phyloP scores from a whole-genome alignment of 2,113 vertebrate genomes.

The Euleptes europaea region DNA sequence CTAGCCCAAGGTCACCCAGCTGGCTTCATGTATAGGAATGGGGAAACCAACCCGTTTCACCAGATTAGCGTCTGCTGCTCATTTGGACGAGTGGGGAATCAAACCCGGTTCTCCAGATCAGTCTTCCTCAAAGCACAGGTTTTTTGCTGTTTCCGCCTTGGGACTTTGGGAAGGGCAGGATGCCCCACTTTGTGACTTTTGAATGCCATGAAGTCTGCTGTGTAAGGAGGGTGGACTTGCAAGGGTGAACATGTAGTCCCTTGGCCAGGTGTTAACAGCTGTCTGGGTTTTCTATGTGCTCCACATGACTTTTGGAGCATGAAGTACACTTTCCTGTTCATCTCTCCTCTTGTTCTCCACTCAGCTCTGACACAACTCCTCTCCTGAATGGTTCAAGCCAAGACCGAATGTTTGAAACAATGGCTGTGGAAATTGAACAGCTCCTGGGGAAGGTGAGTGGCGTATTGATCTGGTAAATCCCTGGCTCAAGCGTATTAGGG shows the following conservation, averaged over 20 bases:
- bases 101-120: too few relatives aligned
- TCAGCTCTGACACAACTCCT: conserved; percentile 94
- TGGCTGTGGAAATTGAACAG: conserved; percentile 98
- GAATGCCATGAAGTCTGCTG: not conserved
- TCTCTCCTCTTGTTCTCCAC: conserved; percentile 42
- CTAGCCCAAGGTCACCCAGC: too few relatives aligned
- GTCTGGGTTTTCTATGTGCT: too few relatives aligned
- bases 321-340: not conserved
- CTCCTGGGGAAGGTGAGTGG: conserved; percentile 90
- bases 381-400: conserved; percentile 96
- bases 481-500: rapidly evolving
- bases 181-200: not conserved
- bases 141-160: not conserved
- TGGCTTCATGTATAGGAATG: too few relatives aligned
- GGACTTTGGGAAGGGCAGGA: not conserved
- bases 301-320: not conserved
- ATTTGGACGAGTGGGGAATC: too few relatives aligned
- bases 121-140: not conserved
- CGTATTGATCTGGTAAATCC: not conserved
- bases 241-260: too few relatives aligned
- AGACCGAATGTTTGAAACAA: conserved; percentile 99
- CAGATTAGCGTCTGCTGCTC: too few relatives aligned
- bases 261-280: too few relatives aligned
- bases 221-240: not conserved
- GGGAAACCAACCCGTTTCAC: too few relatives aligned